Evolutionary conservation across 2,888 invertebrate species (phyloP).

Genomic region (Cylloceria caligata): DNA sequence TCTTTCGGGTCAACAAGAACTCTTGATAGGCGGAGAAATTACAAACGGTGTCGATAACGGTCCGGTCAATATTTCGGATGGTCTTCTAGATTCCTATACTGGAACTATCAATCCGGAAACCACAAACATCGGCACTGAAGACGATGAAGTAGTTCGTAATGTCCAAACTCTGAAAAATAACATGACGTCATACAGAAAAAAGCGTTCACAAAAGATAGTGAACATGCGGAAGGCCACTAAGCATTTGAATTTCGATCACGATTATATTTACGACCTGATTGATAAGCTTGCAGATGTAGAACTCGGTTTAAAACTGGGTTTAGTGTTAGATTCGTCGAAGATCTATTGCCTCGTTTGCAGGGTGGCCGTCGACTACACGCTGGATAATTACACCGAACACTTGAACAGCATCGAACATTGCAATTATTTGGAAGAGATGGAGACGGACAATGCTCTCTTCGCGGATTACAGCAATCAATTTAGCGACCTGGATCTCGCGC

Average conservation of each 20-base stretch:
- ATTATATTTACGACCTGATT: constrained; percentile 50
- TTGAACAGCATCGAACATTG: constrained; percentile 69
- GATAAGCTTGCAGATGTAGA: constrained; percentile 19
- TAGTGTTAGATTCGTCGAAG: constrained; percentile 1
- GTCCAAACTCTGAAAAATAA: background rate
- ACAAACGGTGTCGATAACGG: background rate
- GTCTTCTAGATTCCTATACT: background rate
- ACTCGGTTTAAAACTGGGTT: constrained; percentile 24
- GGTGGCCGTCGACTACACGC: constrained; percentile 61
- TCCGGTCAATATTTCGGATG: too few species aligned
- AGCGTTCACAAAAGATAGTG: background rate
- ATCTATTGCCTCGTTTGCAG: constrained; percentile 73
- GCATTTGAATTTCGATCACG: constrained; percentile 9
- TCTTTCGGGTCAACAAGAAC: background rate
- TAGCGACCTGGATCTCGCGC: constrained; percentile 71
- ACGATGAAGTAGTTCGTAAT: background rate
- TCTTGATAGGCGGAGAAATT: background rate
- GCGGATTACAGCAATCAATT: constrained; percentile 66
- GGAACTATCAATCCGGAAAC: background rate
- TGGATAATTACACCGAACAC: constrained; percentile 72
- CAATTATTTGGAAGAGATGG: constrained; percentile 65
- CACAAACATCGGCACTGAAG: background rate
- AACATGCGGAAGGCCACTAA: background rate
- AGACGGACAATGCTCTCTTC: constrained; percentile 63
- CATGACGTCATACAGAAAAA: background rate